Evolutionary conservation across 30 jellyfish, hydroid and myxozoan genomes (phyloP).

Genomic region (Pseudorhiza aurosa): DNA sequence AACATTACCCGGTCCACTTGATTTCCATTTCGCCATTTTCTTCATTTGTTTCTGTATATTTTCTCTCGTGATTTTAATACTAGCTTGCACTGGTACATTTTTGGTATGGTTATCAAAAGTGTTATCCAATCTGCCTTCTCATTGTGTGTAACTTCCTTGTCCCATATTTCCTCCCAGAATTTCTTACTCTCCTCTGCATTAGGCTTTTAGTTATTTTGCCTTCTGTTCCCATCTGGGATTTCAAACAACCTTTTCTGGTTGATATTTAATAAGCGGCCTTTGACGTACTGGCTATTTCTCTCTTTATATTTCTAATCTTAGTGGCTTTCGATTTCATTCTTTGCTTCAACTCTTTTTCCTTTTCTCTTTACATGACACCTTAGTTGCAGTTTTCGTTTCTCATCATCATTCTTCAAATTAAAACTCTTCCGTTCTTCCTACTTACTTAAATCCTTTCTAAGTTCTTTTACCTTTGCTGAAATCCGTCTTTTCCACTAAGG

Average conservation of each 20-base stretch:
- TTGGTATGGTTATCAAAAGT: background rate
- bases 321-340: too few relatives aligned
- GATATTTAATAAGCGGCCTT: too few relatives aligned
- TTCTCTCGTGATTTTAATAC: background rate
- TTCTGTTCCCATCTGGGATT: too few relatives aligned
- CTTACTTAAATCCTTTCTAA: background rate
- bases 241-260: too few relatives aligned
- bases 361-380: too few relatives aligned
- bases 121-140: constrained; percentile 49
- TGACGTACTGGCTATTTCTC: too few relatives aligned
- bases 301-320: too few relatives aligned
- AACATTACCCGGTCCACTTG: background rate
- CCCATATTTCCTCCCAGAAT: constrained; percentile 41
- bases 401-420: too few relatives aligned
- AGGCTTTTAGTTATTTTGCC: too few relatives aligned
- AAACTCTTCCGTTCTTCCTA: background rate
- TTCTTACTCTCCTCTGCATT: constrained; percentile 30
- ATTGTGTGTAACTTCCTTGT: constrained; percentile 25
- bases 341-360: too few relatives aligned
- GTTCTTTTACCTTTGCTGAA: background rate
- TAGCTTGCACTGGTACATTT: background rate
- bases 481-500: background rate
- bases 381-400: too few relatives aligned
- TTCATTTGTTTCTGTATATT: background rate
- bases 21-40: constrained; percentile 18